phyloP scores from a whole-genome alignment of 2,888 invertebrate species.

The Pandemis heparana region DNA sequence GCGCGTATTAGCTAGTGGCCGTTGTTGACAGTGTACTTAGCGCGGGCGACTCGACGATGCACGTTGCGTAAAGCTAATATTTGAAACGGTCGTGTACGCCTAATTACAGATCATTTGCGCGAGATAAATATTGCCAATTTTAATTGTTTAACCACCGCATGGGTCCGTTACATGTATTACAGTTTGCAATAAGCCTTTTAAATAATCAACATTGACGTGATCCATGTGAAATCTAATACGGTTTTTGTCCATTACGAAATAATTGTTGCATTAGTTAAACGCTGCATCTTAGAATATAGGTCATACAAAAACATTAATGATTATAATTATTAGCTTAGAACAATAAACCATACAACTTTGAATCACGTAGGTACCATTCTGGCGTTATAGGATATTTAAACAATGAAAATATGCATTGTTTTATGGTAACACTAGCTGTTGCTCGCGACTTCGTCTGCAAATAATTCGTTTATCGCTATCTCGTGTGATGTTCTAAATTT shows the following conservation, averaged over 20 bases:
- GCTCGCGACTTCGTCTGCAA: no score
- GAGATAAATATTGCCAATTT: slow-evolving; percentile 56
- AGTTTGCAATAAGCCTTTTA: slow-evolving; percentile 26
- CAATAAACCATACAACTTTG: no score
- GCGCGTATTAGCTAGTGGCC: slow-evolving; percentile 53
- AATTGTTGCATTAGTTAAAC: slow-evolving; percentile 20
- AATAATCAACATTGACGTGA: slow-evolving; percentile 27
- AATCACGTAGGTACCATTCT: no score
- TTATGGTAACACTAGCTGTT: no score
- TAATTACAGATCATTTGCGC: slow-evolving; percentile 65
- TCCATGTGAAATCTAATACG: slow-evolving; percentile 21
- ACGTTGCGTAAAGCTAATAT: slow-evolving; percentile 70
- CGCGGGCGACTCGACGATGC: slow-evolving; percentile 56
- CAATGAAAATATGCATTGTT: no score
- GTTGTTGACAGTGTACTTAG: slow-evolving; percentile 57
- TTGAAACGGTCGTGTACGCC: slow-evolving; percentile 60
- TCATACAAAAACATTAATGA: no score
- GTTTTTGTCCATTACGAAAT: slow-evolving; percentile 36
- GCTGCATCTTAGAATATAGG: no score
- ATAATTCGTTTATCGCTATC: no score
- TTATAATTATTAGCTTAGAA: no score
- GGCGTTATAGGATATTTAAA: no score
- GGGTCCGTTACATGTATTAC: slow-evolving; percentile 31
- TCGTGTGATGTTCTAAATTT: no score
- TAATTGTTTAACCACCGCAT: slow-evolving; percentile 47